Evolutionary conservation across 1,140 invertebrate species (phyloP), one percentile per base, ranked within the genome.

Genomic region (Ostrea edulis): DNA sequence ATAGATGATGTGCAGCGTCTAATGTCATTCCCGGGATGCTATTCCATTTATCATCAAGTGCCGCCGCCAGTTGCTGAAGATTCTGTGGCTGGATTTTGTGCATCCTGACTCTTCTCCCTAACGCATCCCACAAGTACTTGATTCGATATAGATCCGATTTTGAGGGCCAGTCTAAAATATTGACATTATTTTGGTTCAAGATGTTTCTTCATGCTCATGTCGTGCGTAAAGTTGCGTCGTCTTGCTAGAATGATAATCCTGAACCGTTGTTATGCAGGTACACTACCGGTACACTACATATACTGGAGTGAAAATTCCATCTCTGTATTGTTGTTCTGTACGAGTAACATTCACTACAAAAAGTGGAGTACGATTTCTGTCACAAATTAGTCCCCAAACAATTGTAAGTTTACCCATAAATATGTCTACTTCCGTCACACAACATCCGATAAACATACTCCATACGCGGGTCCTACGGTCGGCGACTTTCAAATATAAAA

Each of bases 61-160:
- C 54, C 7, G 22, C 22, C 35, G 29, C 20, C 12, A 87, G 35
- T 52, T 82, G 86, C 8, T 22, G 11, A 7, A 82, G 14, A 53
- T 25, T 77, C 35, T 82, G 51, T 44, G 86, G 71, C 44, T 44
- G 54, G 20, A 7, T 2, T 25, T 11, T 20, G 20, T 71, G 71
- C 54, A 54, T 54, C n/a, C 84, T 53, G 25, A 89, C 82, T 29
- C 85, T 77, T 52, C 86, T 77, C 14, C 88, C 87, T 22, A 91
- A 20, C 65, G 86, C 35, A 84, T 87, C 89, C 91, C 90, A 92
- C 14, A 92, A 52, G 68, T 92, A 88, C 87, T 93, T 90, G 62
- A 92, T 91, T 1, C 91, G 92, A 51, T 90, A 92, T 2, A 92
- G 53, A 89, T 92, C 92, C 22, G 90, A 89, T 53, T 65, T 53